Evolutionary conservation across 2,888 invertebrate species (phyloP).

Genomic region (Chydorus sphaericus): DNA sequence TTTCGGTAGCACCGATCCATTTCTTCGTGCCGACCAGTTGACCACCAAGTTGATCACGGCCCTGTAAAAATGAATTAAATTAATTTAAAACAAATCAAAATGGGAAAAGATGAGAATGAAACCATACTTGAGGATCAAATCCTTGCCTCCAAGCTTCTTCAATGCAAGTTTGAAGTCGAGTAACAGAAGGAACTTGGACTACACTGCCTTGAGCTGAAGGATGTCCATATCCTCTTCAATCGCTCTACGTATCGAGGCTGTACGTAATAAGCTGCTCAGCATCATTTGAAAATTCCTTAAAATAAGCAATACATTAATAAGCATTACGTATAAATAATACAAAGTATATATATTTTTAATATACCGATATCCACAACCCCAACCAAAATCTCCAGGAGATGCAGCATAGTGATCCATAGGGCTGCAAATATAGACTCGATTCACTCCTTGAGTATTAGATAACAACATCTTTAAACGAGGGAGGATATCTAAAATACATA

Average conservation of each 20-base stretch:
- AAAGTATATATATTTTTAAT: neutral
- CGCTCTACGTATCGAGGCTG: conserved; percentile 53
- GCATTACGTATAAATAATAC: neutral
- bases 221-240: conserved; percentile 1
- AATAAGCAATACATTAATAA: conserved; percentile 18
- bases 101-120: conserved; percentile 33
- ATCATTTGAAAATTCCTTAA: conserved; percentile 87
- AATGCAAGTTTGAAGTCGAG: conserved; percentile 64
- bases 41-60: conserved; percentile 42
- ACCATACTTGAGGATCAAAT: conserved; percentile 41
- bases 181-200: conserved; percentile 60
- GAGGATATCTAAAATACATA: neutral
- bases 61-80: neutral
- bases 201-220: neutral
- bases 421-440: conserved; percentile 42
- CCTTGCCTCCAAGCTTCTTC: conserved; percentile 70
- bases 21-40: neutral
- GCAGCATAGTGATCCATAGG: conserved; percentile 74
- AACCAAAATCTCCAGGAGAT: conserved; percentile 75
- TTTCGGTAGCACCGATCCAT: conserved; percentile 37
- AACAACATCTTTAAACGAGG: neutral
- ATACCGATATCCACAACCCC: conserved; percentile 72
- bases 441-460: neutral
- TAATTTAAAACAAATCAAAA: neutral
- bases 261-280: conserved; percentile 58